phyloP scores from a whole-genome alignment of 2,888 invertebrate species.

The Phrixothrix hirtus region DNA sequence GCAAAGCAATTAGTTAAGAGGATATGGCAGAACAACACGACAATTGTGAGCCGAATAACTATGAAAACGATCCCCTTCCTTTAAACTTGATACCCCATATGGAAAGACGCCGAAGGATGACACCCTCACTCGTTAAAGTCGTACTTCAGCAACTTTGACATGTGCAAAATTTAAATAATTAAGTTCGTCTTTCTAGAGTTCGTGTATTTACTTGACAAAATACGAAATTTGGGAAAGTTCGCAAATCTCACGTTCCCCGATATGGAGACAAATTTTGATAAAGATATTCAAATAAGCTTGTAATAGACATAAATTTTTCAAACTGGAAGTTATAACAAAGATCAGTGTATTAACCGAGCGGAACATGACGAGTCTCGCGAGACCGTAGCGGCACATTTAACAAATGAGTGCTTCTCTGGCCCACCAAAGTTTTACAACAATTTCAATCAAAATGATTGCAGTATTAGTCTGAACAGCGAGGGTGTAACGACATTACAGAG shows the following conservation, averaged over 20 bases:
- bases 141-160: conserved; percentile 4
- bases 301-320: conserved; percentile 25
- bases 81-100: conserved; percentile 12
- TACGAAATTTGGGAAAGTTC: too few relatives aligned
- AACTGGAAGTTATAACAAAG: conserved; percentile 34
- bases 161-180: conserved; percentile 15
- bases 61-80: conserved; percentile 14
- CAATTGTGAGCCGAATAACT: conserved; percentile 7
- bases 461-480: conserved; percentile 44
- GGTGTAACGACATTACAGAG: conserved; percentile 36
- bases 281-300: conserved; percentile 22
- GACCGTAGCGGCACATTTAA: conserved; percentile 45
- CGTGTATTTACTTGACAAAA: too few relatives aligned
- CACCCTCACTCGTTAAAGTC: conserved; percentile 10
- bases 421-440: conserved; percentile 52
- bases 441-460: conserved; percentile 53
- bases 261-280: conserved; percentile 6
- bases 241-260: neutral
- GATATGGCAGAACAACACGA: conserved; percentile 17
- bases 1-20: conserved; percentile 14
- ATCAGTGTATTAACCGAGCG: conserved; percentile 38
- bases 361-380: conserved; percentile 42
- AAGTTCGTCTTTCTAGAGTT: conserved; percentile 6
- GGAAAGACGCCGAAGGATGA: conserved; percentile 17
- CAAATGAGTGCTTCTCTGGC: conserved; percentile 46